These are phyloP conservation scores for Drosophila neutralis DNA, from an alignment of 2,888 invertebrate genomes.

Conservation along the genomic window DNA sequence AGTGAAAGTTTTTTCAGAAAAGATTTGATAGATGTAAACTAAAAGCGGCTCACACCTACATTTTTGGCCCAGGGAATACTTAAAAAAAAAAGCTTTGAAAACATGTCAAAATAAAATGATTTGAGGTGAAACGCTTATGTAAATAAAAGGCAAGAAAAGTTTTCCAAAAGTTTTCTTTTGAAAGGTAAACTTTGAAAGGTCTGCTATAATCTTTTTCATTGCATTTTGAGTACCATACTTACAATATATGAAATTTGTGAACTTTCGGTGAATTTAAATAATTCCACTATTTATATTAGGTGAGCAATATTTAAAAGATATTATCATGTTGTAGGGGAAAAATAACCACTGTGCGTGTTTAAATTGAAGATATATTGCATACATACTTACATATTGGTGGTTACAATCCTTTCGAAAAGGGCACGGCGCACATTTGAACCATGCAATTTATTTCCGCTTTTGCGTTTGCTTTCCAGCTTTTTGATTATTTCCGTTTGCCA, in stretches of 20 bases:
- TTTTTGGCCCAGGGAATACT: neutral
- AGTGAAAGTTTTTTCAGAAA: neutral
- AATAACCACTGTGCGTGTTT: neutral
- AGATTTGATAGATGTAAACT: neutral
- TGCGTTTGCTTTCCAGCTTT: slow-evolving; percentile 31
- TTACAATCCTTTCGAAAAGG: slow-evolving; percentile 7
- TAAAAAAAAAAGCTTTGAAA: neutral
- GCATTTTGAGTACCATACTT: neutral
- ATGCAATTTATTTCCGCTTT: slow-evolving; percentile 58
- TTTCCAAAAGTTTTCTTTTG: neutral
- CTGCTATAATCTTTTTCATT: neutral
- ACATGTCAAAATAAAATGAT: neutral
- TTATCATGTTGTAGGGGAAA: neutral
- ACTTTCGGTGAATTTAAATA: neutral
- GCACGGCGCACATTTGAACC: slow-evolving; percentile 28
- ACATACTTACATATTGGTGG: neutral
- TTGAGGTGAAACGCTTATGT: neutral
- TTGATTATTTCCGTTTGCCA: slow-evolving; percentile 66
- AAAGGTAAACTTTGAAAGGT: neutral
- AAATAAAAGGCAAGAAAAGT: neutral
- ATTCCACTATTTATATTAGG: neutral
- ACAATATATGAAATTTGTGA: neutral
- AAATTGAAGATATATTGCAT: neutral
- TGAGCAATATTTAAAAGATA: neutral
- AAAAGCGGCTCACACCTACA: neutral